Conservation (phyloP, 2,797 vertebrate species). For the Pantherophis vulpinus region DNA sequence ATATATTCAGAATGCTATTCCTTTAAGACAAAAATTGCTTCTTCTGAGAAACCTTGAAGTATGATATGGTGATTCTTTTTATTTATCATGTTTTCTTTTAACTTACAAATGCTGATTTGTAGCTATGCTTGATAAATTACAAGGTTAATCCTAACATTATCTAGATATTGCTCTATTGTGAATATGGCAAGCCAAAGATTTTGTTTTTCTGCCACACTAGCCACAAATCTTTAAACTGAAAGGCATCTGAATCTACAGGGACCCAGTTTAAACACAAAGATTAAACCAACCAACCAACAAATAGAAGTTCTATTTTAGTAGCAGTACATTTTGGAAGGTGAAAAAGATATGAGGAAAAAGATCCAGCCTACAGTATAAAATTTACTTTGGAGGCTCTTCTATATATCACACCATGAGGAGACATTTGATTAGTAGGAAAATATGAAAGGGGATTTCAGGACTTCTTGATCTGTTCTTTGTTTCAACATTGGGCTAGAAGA, state of each 20-base stretch:
- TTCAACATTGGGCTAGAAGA: background rate
- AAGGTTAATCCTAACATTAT: slow-evolving; percentile 44
- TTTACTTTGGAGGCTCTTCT: background rate
- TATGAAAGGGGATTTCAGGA: background rate
- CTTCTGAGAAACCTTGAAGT: slow-evolving; percentile 12
- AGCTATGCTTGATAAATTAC: slow-evolving; percentile 51
- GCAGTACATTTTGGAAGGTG: background rate
- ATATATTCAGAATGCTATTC: slow-evolving; percentile 16
- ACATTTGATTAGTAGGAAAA: background rate
- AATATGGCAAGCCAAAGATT: slow-evolving; percentile 32
- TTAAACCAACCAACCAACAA: background rate
- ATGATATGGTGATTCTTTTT: slow-evolving; percentile 23
- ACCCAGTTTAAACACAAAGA: background rate
- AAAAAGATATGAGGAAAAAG: background rate
- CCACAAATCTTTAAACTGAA: slow-evolving; percentile 27
- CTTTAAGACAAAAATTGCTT: slow-evolving; percentile 8
- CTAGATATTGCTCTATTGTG: slow-evolving; percentile 50
- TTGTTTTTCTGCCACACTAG: slow-evolving; percentile 40
- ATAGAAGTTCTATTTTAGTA: background rate
- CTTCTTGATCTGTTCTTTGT: background rate
- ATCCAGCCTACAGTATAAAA: background rate
- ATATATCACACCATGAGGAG: background rate
- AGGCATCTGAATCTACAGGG: slow-evolving; percentile 34
- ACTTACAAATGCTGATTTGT: slow-evolving; percentile 50
- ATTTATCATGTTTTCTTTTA: slow-evolving; percentile 45